Base-by-base conservation (phyloP, 2,797 vertebrate genomes). In the Xenops minutus region DNA sequence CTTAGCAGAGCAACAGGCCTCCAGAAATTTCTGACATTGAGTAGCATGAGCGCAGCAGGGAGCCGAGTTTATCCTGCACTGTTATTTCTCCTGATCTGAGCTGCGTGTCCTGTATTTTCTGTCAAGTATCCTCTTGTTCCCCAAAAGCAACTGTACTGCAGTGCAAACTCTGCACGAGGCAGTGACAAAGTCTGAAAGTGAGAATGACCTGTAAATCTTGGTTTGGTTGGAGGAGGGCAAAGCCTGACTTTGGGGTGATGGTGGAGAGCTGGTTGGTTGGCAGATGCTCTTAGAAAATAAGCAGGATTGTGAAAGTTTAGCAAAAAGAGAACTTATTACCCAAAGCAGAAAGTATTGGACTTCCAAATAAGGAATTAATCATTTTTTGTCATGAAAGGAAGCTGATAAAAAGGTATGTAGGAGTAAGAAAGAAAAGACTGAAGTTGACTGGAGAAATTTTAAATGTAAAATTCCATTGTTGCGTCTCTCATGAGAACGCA, bases 391-490 rank as follows among this genome's bases (percentile, higher is more conserved):
- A 37, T 73, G 41, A 82, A 88, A 86, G 32, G 27, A 88, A 71
- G n/a, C 69, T n/a, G 83, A 91, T 72, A 55, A n/a, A 87, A 95
- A 88, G 41, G 77, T 89, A 71, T 0, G 6, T 71, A 46, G 54
- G 51, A 69, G 58, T 62, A 76, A 44, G 30, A 76, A 78, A 63
- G 39, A 61, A 93, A 83, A 74, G 59, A 77, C 67, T 55, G 18
- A 80, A 94, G 82, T 64, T 39, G 20, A 30, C 51, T 51, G 72
- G 69, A 86, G 55, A 90, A 71, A 66, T 64, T 89, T 74, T 52
- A 43, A 92, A 90, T 71, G 72, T 48, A 79, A 79, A 94, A 82
- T 95, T 76, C 43, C 44, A 34, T 83, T 88, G 36, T 92, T 71
- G 9, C 0, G 0, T 55, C 51, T 79, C 94, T 93, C 75, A 72